Evolutionary conservation across 2,888 invertebrate species (phyloP).

Genomic region (Thymelicus lineola): DNA sequence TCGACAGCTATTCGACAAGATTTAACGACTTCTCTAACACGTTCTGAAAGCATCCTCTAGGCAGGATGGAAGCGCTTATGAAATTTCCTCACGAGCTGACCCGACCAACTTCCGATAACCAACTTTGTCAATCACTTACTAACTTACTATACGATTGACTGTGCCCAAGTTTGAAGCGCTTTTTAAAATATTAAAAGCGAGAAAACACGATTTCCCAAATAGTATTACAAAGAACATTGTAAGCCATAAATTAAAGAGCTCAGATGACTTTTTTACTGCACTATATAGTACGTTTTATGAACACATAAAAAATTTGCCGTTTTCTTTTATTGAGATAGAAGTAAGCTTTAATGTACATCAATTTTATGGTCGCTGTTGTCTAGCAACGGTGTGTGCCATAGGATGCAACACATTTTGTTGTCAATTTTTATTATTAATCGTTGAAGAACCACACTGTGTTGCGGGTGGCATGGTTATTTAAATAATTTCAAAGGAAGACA

Average conservation of each 20-base stretch:
- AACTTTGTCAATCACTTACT: not conserved
- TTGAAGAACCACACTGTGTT: too few relatives aligned
- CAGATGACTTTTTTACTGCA: slow-evolving; percentile 33
- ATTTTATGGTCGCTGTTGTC: slow-evolving; percentile 21
- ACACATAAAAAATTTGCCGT: slow-evolving; percentile 39
- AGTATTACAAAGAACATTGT: slow-evolving; percentile 12
- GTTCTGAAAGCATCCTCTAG: too few relatives aligned
- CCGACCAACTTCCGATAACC: not conserved
- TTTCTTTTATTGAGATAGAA: slow-evolving; percentile 32
- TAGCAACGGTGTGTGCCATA: not conserved
- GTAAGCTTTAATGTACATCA: slow-evolving; percentile 26
- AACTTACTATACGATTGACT: not conserved
- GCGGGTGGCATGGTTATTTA: too few relatives aligned
- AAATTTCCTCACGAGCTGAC: slow-evolving; percentile 2
- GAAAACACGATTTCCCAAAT: not conserved
- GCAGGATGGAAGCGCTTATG: not conserved
- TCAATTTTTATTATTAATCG: too few relatives aligned
- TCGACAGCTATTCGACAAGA: too few relatives aligned
- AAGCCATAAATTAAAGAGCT: slow-evolving; percentile 19
- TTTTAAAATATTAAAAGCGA: slow-evolving; percentile 4
- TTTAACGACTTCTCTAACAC: too few relatives aligned
- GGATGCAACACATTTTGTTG: too few relatives aligned
- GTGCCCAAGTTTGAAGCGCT: not conserved
- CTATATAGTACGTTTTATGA: slow-evolving; percentile 40
- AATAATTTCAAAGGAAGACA: too few relatives aligned